Percentiles rank a stretch among this genome's conserved stretches.
phyloP scores from a whole-genome alignment of 2,888 invertebrate genomes.

The Drosophila koepferae region DNA sequence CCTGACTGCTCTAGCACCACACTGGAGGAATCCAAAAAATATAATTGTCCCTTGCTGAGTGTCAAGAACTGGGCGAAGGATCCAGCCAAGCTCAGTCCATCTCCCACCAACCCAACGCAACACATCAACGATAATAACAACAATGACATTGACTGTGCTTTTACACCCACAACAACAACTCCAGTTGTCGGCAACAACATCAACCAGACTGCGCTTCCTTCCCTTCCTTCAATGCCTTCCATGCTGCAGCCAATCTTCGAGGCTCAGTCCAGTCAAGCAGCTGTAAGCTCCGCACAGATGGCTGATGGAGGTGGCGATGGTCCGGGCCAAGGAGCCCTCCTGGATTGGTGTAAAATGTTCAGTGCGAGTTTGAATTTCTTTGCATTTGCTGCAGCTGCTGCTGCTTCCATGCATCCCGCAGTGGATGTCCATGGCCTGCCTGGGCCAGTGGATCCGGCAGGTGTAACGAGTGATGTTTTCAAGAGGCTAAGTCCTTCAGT shows the following conservation, averaged over 20 bases:
- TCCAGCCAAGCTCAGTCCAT: slow-evolving; percentile 55
- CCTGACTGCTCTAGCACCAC: slow-evolving; percentile 18
- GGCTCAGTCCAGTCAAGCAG: slow-evolving; percentile 49
- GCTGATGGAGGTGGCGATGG: slow-evolving; percentile 44
- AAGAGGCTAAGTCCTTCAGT: slow-evolving; percentile 84
- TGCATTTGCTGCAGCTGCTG: slow-evolving; percentile 77
- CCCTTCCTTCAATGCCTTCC: slow-evolving; percentile 6
- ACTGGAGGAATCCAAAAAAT: slow-evolving; percentile 49
- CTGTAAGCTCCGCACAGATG: slow-evolving; percentile 24
- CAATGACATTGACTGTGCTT: slow-evolving; percentile 56
- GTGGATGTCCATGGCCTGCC: slow-evolving; percentile 8
- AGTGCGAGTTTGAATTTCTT: slow-evolving; percentile 85
- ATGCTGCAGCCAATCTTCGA: slow-evolving; percentile 52
- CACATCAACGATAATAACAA: slow-evolving; percentile 75
- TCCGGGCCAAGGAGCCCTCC: slow-evolving; percentile 86
- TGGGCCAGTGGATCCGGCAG: slow-evolving; percentile 11
- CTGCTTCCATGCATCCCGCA: slow-evolving; percentile 69
- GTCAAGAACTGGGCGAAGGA: slow-evolving; percentile 84
- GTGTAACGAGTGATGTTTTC: slow-evolving; percentile 83
- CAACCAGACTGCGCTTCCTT: slow-evolving; percentile 22
- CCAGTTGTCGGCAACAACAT: slow-evolving; percentile 7
- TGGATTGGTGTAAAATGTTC: slow-evolving; percentile 91
- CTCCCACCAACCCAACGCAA: slow-evolving; percentile 31
- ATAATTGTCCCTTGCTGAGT: slow-evolving; percentile 68
- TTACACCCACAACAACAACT: slow-evolving; percentile 31